A percentile compares a stretch with the other conserved stretches of the same genome.
Conservation (phyloP, 2,888 invertebrate genomes). For the Lasioglossum oenotherae region DNA sequence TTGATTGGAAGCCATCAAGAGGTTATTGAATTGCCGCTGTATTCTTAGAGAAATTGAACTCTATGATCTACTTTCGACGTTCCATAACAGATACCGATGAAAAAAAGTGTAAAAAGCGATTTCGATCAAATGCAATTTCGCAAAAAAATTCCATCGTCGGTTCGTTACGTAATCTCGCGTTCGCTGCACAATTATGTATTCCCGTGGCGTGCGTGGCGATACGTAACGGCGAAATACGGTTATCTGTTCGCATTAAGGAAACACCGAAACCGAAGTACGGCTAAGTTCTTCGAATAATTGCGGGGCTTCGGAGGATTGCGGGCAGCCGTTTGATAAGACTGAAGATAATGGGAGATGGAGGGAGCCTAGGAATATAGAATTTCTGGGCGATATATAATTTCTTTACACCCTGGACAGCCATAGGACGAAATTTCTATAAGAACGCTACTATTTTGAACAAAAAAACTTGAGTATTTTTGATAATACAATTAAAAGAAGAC, state of each 20-base stretch:
- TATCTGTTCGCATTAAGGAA: slow-evolving; percentile 20
- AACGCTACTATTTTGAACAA: too few relatives aligned
- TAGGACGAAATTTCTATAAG: too few relatives aligned
- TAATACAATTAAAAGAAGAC: too few relatives aligned
- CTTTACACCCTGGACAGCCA: too few relatives aligned
- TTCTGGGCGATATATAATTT: too few relatives aligned
- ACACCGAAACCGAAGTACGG: neutral
- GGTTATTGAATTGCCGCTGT: slow-evolving; percentile 3
- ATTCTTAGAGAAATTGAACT: neutral
- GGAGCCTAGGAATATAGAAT: neutral
- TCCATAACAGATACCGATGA: too few relatives aligned
- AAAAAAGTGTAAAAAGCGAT: too few relatives aligned
- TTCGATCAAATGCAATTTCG: too few relatives aligned
- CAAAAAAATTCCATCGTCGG: neutral
- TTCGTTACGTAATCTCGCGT: slow-evolving; percentile 30
- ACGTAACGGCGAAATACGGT: slow-evolving; percentile 30
- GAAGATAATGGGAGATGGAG: neutral
- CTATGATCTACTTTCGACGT: neutral
- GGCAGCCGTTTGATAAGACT: neutral
- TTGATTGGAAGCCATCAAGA: neutral
- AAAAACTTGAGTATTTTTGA: too few relatives aligned
- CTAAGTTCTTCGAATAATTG: neutral
- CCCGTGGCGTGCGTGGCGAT: slow-evolving; percentile 11
- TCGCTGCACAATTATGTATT: slow-evolving; percentile 38
- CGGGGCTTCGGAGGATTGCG: slow-evolving; percentile 1